A percentile compares a stretch with the other conserved stretches of the same genome.
phyloP scores from a whole-genome alignment of 1,140 invertebrate genomes.

The Dysdera silvatica region DNA sequence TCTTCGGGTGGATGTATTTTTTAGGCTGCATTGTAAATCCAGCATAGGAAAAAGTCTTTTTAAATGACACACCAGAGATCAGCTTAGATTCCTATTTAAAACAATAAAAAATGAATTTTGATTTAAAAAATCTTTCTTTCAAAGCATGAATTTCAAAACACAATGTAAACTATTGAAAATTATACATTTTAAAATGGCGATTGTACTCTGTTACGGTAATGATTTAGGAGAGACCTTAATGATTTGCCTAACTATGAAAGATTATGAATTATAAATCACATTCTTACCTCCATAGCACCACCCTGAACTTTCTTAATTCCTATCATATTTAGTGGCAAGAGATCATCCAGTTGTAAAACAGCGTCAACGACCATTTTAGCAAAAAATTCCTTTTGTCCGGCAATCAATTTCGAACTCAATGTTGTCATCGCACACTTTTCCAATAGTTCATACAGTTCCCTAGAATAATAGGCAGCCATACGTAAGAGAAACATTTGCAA shows the following conservation, averaged over 20 bases:
- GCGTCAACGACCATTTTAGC: constrained; percentile 96
- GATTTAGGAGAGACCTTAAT: too few species aligned
- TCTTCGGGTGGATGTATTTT: constrained; percentile 82
- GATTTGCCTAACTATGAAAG: constrained; percentile 8
- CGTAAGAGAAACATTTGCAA: too few species aligned
- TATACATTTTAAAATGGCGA: too few species aligned
- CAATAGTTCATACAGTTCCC: constrained; percentile 66
- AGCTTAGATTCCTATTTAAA: constrained; percentile 69
- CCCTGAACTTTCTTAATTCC: constrained; percentile 98
- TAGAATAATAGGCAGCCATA: constrained; percentile 40
- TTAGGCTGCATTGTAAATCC: constrained; percentile 99
- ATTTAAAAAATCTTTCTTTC: neutral
- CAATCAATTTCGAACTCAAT: constrained; percentile 92
- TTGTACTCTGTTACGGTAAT: too few species aligned
- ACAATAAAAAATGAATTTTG: neutral
- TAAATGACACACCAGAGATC: constrained; percentile 93
- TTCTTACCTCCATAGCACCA: constrained; percentile 70
- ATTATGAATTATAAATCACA: constrained; percentile 16
- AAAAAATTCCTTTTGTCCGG: constrained; percentile 93
- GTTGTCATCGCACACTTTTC: constrained; percentile 94
- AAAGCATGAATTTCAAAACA: neutral
- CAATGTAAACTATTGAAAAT: neutral
- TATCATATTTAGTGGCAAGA: constrained; percentile 97
- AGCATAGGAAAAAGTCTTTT: constrained; percentile 99
- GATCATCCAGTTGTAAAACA: constrained; percentile 82